Percentiles rank a stretch among this genome's conserved stretches.
Conservation (phyloP, 2,888 invertebrate genomes). For the Watsonalla cultraria region DNA sequence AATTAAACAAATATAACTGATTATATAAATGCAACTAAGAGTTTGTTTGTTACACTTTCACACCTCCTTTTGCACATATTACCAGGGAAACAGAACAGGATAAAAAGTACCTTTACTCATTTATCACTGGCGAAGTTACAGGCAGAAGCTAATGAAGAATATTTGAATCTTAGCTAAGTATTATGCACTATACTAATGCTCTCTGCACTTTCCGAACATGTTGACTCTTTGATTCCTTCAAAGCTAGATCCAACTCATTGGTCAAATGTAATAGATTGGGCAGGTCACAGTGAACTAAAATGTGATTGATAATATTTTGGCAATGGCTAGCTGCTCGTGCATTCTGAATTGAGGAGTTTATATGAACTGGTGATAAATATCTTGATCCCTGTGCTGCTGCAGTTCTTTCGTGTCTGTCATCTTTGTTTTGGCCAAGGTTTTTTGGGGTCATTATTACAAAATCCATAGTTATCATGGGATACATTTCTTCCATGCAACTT, state of each 20-base stretch:
- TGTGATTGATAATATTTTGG: constrained; percentile 55
- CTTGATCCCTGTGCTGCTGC: constrained; percentile 9
- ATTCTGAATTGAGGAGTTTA: constrained; percentile 50
- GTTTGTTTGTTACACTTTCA: no score
- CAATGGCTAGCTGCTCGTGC: constrained; percentile 67
- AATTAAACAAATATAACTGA: no score
- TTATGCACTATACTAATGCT: constrained; percentile 40
- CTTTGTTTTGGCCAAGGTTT: constrained; percentile 37
- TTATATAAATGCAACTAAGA: no score
- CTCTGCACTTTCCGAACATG: constrained; percentile 77
- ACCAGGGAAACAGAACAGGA: no score
- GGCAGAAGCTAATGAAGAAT: no score
- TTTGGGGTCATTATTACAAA: constrained; percentile 59
- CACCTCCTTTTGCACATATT: no score
- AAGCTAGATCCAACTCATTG: constrained; percentile 74
- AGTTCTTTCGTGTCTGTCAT: constrained; percentile 8
- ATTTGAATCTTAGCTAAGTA: constrained; percentile 4
- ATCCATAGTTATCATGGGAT: constrained; percentile 59
- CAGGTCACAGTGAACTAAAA: constrained; percentile 74
- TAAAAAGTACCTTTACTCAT: no score
- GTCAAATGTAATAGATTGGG: constrained; percentile 76
- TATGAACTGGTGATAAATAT: constrained; percentile 23
- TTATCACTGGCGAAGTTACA: no score
- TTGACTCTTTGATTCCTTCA: constrained; percentile 78
- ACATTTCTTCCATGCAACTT: constrained; percentile 43